Evolutionary conservation across 2,797 vertebrate species (phyloP).

Genomic region (Gymnocypris eckloni): DNA sequence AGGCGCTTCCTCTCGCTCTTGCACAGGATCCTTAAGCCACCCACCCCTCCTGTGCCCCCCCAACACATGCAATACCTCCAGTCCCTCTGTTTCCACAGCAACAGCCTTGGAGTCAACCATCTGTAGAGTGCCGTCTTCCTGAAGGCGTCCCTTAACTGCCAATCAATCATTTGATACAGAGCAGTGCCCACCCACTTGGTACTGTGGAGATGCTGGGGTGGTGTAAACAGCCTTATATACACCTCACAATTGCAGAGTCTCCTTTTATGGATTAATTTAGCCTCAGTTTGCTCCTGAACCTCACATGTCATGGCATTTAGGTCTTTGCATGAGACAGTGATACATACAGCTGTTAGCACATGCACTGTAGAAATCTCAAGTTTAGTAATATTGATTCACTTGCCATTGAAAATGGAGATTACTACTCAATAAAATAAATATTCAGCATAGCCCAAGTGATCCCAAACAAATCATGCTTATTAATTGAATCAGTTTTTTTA

Average conservation of each 20-base stretch:
- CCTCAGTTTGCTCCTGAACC: not conserved
- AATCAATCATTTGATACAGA: constrained; percentile 79
- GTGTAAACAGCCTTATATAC: constrained; percentile 32
- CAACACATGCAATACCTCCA: constrained; percentile 47
- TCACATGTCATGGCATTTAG: not conserved
- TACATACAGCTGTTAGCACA: not conserved
- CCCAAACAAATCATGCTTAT: not conserved
- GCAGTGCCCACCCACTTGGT: constrained; percentile 73
- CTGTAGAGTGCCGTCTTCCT: constrained; percentile 76
- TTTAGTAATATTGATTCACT: not conserved
- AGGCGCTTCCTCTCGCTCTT: constrained; percentile 78
- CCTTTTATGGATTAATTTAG: not conserved
- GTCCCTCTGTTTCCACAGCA: constrained; percentile 81
- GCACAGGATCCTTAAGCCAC: constrained; percentile 78
- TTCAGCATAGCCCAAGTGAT: not conserved
- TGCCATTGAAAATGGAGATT: not conserved
- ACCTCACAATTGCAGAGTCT: not conserved
- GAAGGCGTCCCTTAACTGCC: constrained; percentile 76
- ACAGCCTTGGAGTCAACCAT: constrained; percentile 84
- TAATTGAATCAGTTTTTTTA: not conserved
- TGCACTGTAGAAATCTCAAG: not conserved
- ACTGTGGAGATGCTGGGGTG: constrained; percentile 69
- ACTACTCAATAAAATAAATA: not conserved
- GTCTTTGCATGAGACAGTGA: not conserved
- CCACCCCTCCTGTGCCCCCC: constrained; percentile 60